phyloP scores from a whole-genome alignment of 2,888 invertebrate species.

The Leptopilina drosophilae region DNA sequence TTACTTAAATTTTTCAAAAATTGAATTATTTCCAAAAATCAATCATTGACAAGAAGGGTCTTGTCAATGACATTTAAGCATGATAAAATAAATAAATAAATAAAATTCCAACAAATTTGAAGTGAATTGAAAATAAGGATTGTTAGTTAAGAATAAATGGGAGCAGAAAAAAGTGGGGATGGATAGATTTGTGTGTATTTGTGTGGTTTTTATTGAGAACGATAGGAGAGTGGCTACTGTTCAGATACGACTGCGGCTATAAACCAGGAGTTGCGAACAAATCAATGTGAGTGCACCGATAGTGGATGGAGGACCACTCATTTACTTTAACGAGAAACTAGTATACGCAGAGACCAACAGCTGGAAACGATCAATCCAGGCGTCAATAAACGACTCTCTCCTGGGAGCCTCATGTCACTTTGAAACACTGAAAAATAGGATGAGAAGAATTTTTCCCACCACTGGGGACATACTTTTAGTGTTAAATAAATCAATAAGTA shows the following conservation, averaged over 20 bases:
- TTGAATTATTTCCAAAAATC: too few species aligned
- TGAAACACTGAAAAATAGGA: slow-evolving; percentile 20
- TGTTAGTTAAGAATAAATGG: too few species aligned
- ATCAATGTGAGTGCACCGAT: slow-evolving; percentile 73
- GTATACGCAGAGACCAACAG: slow-evolving; percentile 55
- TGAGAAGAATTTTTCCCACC: background rate
- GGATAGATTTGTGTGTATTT: background rate
- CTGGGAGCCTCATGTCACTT: slow-evolving; percentile 29
- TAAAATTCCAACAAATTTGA: background rate
- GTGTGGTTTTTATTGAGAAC: slow-evolving; percentile 22
- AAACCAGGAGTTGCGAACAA: slow-evolving; percentile 73
- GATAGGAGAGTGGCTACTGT: slow-evolving; percentile 28
- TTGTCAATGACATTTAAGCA: too few species aligned
- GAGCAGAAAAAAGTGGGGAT: too few species aligned
- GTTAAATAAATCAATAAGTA: slow-evolving; percentile 15
- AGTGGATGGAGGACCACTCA: slow-evolving; percentile 60
- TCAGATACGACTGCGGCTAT: slow-evolving; percentile 57
- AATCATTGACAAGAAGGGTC: too few species aligned
- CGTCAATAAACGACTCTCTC: slow-evolving; percentile 62
- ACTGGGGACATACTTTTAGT: background rate
- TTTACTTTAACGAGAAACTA: slow-evolving; percentile 64
- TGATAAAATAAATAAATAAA: too few species aligned
- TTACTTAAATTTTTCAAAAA: too few species aligned
- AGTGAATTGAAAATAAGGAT: background rate
- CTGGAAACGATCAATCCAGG: slow-evolving; percentile 66